Evolutionary conservation across 2,797 vertebrate species (phyloP).

Genomic region (Myripristis murdjan): DNA sequence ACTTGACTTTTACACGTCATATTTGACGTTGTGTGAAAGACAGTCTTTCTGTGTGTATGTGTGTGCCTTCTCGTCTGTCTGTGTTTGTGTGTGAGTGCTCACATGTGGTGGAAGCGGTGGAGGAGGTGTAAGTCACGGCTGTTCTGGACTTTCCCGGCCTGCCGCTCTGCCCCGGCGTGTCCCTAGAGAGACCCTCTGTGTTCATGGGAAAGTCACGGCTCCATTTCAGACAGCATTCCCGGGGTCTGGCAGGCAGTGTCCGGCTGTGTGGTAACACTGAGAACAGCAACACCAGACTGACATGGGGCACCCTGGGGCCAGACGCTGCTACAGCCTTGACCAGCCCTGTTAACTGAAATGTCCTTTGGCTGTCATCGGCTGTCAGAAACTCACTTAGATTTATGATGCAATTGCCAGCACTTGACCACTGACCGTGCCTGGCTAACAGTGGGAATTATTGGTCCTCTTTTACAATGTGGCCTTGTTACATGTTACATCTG

Average conservation of each 20-base stretch:
- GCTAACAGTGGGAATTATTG: slow-evolving; percentile 61
- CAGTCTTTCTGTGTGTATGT: neutral
- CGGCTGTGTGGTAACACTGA: slow-evolving; percentile 57
- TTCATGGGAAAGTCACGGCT: slow-evolving; percentile 88
- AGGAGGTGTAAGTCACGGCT: slow-evolving; percentile 63
- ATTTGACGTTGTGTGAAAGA: slow-evolving; percentile 48
- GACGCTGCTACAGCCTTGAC: slow-evolving; percentile 44
- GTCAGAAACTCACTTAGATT: slow-evolving; percentile 63
- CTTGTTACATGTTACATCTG: no score
- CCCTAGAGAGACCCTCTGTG: slow-evolving; percentile 72
- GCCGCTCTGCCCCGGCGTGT: slow-evolving; percentile 56
- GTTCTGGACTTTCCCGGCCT: slow-evolving; percentile 73
- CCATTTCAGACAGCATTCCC: slow-evolving; percentile 75
- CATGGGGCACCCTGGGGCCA: slow-evolving; percentile 53
- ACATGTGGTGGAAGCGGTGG: slow-evolving; percentile 58
- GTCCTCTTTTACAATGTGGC: slow-evolving; percentile 27
- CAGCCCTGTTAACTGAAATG: slow-evolving; percentile 49
- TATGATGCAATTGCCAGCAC: slow-evolving; percentile 35
- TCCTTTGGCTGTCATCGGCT: slow-evolving; percentile 45
- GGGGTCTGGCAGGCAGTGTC: slow-evolving; percentile 51
- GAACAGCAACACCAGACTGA: slow-evolving; percentile 50
- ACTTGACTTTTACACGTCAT: slow-evolving; percentile 51
- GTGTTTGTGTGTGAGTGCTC: slow-evolving; percentile 52
- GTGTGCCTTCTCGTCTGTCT: neutral
- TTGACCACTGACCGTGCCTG: slow-evolving; percentile 44